Percentiles rank a stretch among this genome's conserved stretches.
These are phyloP conservation scores for Eulithis prunata DNA, from an alignment of 2,888 invertebrate species.

Conservation along the genomic window DNA sequence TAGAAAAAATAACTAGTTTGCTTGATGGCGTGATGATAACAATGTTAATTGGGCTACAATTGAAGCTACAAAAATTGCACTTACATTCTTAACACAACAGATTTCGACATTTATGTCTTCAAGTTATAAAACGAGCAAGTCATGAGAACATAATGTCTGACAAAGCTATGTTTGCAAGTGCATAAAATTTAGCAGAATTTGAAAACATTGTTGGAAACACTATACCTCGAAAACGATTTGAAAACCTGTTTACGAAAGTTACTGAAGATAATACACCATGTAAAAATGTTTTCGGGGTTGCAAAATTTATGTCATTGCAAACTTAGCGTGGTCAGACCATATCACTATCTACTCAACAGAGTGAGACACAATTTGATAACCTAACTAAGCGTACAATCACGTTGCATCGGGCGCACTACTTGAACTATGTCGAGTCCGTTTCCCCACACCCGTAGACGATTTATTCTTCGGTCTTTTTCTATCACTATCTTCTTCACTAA, in stretches of 20 bases:
- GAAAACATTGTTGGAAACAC: no score
- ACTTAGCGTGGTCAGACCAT: no score
- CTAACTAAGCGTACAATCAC: slow-evolving; percentile 65
- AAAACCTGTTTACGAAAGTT: no score
- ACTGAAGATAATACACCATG: no score
- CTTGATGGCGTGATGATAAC: not conserved
- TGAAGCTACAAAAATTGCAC: slow-evolving; percentile 13
- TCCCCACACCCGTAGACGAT: slow-evolving; percentile 71
- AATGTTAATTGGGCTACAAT: slow-evolving; percentile 8
- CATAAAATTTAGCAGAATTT: no score
- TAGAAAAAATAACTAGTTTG: not conserved
- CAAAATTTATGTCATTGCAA: no score
- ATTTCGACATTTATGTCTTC: slow-evolving; percentile 11
- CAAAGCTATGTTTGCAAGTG: no score
- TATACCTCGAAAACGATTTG: no score
- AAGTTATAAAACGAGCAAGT: not conserved
- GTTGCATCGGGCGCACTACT: slow-evolving; percentile 71
- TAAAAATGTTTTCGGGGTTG: no score
- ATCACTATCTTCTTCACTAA: slow-evolving; percentile 79
- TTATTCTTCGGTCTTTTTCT: slow-evolving; percentile 73
- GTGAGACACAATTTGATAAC: slow-evolving; percentile 73
- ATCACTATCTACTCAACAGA: slow-evolving; percentile 34
- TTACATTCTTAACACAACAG: slow-evolving; percentile 11
- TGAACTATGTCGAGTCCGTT: slow-evolving; percentile 76
- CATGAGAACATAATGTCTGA: slow-evolving; percentile 2